Conservation (phyloP, 2,888 invertebrate species). For the Drosophila macrospina region DNA sequence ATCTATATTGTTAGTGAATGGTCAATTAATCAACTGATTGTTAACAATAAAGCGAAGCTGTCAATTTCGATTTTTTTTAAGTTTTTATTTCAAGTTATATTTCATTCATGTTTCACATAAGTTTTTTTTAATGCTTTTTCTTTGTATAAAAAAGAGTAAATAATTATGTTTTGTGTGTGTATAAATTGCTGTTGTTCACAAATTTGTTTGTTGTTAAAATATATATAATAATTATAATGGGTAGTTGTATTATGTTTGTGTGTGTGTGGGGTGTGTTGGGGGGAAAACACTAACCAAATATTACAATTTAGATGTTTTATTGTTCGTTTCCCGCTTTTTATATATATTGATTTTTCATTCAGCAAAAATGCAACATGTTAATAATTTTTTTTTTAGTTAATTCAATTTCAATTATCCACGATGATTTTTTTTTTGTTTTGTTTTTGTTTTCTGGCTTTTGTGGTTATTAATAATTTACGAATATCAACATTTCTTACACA, state of each 20-base stretch:
- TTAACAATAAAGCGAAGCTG: not conserved
- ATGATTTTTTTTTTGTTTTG: slow-evolving; percentile 24
- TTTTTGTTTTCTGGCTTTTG: slow-evolving; percentile 37
- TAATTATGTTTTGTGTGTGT: slow-evolving; percentile 70
- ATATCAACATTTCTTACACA: slow-evolving; percentile 60
- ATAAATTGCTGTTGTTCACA: slow-evolving; percentile 53
- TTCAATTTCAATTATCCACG: slow-evolving; percentile 66
- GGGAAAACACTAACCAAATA: slow-evolving; percentile 69
- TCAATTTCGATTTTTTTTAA: slow-evolving; percentile 67
- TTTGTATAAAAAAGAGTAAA: slow-evolving; percentile 84
- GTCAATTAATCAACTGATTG: not conserved
- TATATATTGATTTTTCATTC: slow-evolving; percentile 42
- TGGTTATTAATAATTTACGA: slow-evolving; percentile 62
- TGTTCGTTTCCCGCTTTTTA: slow-evolving; percentile 42
- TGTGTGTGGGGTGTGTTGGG: slow-evolving; percentile 46
- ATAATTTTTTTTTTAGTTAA: slow-evolving; percentile 64
- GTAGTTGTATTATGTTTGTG: slow-evolving; percentile 42
- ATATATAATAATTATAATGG: slow-evolving; percentile 59
- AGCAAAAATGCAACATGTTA: slow-evolving; percentile 78
- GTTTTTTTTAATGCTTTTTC: slow-evolving; percentile 71
- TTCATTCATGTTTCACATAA: slow-evolving; percentile 84
- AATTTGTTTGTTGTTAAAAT: slow-evolving; percentile 73
- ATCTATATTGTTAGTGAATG: not conserved
- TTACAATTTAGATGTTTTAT: slow-evolving; percentile 54
- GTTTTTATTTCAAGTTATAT: slow-evolving; percentile 82